Evolutionary conservation across 2,888 invertebrate species (phyloP), one percentile per base, ranked within the genome.

Genomic region (Gnatocerus cornutus): DNA sequence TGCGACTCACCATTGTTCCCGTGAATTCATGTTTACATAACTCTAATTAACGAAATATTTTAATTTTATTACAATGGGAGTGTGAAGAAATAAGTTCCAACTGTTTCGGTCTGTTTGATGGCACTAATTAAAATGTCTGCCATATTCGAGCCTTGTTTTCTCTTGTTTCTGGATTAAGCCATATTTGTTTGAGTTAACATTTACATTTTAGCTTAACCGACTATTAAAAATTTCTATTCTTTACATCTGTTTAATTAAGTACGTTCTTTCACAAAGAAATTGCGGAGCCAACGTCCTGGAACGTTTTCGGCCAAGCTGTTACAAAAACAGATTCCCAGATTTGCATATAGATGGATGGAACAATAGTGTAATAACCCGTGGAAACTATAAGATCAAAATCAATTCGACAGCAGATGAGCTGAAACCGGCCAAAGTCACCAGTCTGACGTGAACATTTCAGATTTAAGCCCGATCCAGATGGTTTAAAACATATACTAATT

Each of bases 401-500:
- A 81, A 80, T 77, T 78, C 74, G 81, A 78, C 71, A 77, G 72
- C 73, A 76, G 79, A 78, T 77, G 78, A 77, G 70, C 64, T 66
- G 66, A 62, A 67, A 63, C 50, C 67, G 64, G 64, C 64, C 68
- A 71, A 71, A 68, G 63, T 61, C 68, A 61, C 50, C 52, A 45
- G 56, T 53, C 67, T 63, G 69, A 69, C 71, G 66, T 73, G 75
- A 74, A 73, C 76, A 71, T 77, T 77, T 78, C 77, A 81, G 81
- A 82, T 80, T 81, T 80, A 81, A 77, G 80, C 77, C 76, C 78
- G 79, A 80, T 80, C 78, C 80, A 76, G 80, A 83, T 82, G 82
- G 81, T 82, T 81, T 83, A 80, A 83, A 83, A 84, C 77, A 82
- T 82, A 80, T 83, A 83, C 83, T 84, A 84, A 84, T 84, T 84